phyloP scores from a whole-genome alignment of 2,113 vertebrate genomes.

The Boleophthalmus pectinirostris region DNA sequence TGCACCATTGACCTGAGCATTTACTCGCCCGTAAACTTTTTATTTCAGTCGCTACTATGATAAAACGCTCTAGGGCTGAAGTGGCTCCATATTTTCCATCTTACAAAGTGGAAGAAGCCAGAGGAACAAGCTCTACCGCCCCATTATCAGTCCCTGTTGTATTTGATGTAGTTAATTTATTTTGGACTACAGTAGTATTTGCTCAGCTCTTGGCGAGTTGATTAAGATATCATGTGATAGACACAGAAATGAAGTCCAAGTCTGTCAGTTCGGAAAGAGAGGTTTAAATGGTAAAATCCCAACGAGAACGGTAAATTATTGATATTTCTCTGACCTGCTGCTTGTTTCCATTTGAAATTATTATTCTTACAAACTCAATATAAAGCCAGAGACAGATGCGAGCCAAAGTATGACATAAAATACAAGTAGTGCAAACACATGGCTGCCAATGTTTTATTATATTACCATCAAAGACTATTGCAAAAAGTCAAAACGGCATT shows the following conservation, averaged over 20 bases:
- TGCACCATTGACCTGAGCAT: neutral
- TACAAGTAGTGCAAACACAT: constrained; percentile 15
- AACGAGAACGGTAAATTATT: constrained; percentile 30
- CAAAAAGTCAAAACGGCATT: neutral
- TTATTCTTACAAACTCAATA: constrained; percentile 15
- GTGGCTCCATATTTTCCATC: constrained; percentile 24
- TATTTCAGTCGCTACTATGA: constrained; percentile 9
- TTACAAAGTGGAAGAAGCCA: constrained; percentile 1
- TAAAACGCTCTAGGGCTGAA: constrained; percentile 6
- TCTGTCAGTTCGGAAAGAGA: constrained; percentile 33
- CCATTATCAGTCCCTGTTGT: constrained; percentile 22
- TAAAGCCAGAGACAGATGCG: constrained; percentile 27
- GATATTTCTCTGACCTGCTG: constrained; percentile 29
- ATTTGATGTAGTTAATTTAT: constrained; percentile 23
- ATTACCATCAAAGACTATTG: neutral
- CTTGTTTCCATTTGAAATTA: constrained; percentile 39
- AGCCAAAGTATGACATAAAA: constrained; percentile 41
- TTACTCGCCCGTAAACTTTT: constrained; percentile 9
- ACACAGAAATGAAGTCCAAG: constrained; percentile 31
- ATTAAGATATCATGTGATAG: constrained; percentile 14
- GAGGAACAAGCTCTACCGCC: constrained; percentile 10
- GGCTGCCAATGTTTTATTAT: constrained; percentile 17
- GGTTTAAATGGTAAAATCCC: constrained; percentile 17
- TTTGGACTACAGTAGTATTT: constrained; percentile 25
- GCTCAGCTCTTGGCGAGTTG: constrained; percentile 35